Evolutionary conservation across 2,888 invertebrate genomes (phyloP), one percentile per base, ranked within the genome.

Genomic region (Trimorus sp.): DNA sequence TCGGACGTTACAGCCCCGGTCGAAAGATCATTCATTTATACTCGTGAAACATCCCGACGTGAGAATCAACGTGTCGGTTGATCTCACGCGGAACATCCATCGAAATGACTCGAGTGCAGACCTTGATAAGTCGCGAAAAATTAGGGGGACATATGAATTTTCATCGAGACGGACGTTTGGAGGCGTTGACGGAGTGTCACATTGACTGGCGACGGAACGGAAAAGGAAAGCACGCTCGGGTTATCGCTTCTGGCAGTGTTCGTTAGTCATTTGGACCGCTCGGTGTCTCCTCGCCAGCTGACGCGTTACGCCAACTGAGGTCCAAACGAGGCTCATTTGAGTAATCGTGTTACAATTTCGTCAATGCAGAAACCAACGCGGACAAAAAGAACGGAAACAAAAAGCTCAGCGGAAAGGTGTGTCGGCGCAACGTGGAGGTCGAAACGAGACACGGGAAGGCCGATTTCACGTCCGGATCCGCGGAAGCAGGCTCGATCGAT

Each of bases 401-500:
- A 49, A 54, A 54, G 54, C 9, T 36, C 26, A 26, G 26, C 26
- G n/a, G 37, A 11, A 11, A 14, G n/a, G 6, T 3, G 6, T 49
- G n/a, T 14, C 11, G 40, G 40, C 40, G 40, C 40, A 40, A 42
- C 71, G 53, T 14, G 60, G 45, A 14, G 58, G 53, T 48, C 14
- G 48, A 60, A 62, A 54, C 51, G 59, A 49, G 26, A 54, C 12
- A 26, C 36, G 65, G 15, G 60, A 58, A 66, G 74, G 66, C 65
- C 36, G 51, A 51, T 26, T 62, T 62, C 53, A 42, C 66, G 70
- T 65, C 15, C 56, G 51, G 65, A 51, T 74, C 49, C 48, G 65
- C 66, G 51, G 42, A 70, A 77, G 69, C 77, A 89, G 89, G 87
- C 59, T 87, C 59, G 66, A 68, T 75, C 87, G 89, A 89, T 88